Evolutionary conservation across 2,888 invertebrate genomes (phyloP), one percentile per base, ranked within the genome.

Genomic region (Drosophila monieri): DNA sequence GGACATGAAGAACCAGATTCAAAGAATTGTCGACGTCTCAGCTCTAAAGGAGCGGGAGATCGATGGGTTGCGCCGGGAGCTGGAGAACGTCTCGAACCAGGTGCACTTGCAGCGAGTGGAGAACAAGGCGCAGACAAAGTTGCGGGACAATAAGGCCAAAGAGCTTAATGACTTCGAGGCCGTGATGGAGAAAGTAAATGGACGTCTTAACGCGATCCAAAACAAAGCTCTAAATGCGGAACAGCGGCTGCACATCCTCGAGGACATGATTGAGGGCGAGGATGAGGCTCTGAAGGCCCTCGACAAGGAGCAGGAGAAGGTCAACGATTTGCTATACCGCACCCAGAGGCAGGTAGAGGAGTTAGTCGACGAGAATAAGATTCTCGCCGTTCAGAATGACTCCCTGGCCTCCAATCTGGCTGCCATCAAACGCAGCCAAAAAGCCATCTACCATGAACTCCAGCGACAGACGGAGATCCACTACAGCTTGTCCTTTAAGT

Each of bases 391-490:
- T 0, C 85, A 89, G 27, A 89, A 85, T 43, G 73, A 84, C 0
- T 88, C 90, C 0, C 53, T 90, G 2, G 64, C 74, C 1, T 76
- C 86, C 8, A 78, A 79, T 8, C 74, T 90, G 25, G 1, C 59
- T 0, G 83, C 84, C 1, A 62, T 88, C 8, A 56, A 57, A 8
- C 84, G 80, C 2, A 86, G 49, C 12, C 85, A 88, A 14, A 83
- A 80, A 3, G 66, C 76, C 14, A 67, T 75, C 9, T 92, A 93
- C 76, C 93, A 91, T 61, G 92, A 92, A 37, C 80, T 94, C n/a
- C 92, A 92, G 77, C 92, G 85, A 46, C 93, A 93, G 73, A 94
- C 94, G 71, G 95, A 95, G 89, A 90, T 93, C 0, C 91, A 94
- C 8, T 95, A 95, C 76, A 91, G 92, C 39, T 91, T 94, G 90